Evolutionary conservation across 1,140 invertebrate genomes (phyloP).

Genomic region (Conopomorpha cramerella): DNA sequence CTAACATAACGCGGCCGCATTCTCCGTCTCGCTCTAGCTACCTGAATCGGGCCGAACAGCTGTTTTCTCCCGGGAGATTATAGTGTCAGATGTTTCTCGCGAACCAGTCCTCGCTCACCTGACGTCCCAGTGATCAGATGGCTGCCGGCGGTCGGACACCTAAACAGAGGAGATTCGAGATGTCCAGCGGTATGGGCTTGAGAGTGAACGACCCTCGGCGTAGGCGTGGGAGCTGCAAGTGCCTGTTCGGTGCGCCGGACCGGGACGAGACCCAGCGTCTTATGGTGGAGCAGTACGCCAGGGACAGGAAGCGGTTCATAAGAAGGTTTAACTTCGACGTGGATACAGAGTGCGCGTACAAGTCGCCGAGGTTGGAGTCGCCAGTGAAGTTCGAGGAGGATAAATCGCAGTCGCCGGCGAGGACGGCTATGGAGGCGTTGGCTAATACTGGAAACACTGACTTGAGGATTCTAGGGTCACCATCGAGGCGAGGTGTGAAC

Average conservation of each 20-base stretch:
- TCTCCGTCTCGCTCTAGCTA: constrained; percentile 23
- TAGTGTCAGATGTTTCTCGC: constrained; percentile 55
- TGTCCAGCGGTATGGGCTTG: constrained; percentile 33
- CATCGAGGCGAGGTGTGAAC: constrained; percentile 22
- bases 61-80: constrained; percentile 53
- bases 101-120: constrained; percentile 48
- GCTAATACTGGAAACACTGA: constrained; percentile 44
- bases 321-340: constrained; percentile 49
- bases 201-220: constrained; percentile 35
- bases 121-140: constrained; percentile 29
- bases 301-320: constrained; percentile 46
- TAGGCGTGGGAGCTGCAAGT: constrained; percentile 47
- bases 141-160: constrained; percentile 45
- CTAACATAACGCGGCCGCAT: constrained; percentile 14
- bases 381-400: constrained; percentile 46
- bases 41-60: constrained; percentile 43
- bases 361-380: constrained; percentile 35
- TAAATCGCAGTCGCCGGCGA: constrained; percentile 25
- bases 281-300: constrained; percentile 43
- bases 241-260: constrained; percentile 44
- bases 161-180: constrained; percentile 44
- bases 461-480: constrained; percentile 34
- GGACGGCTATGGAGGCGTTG: constrained; percentile 32
- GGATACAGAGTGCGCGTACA: constrained; percentile 39
- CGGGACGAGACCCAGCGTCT: constrained; percentile 40